These are phyloP conservation scores for Microcebus griseorufus DNA, from an alignment of 2,113 vertebrate genomes.

Conservation along the genomic window DNA sequence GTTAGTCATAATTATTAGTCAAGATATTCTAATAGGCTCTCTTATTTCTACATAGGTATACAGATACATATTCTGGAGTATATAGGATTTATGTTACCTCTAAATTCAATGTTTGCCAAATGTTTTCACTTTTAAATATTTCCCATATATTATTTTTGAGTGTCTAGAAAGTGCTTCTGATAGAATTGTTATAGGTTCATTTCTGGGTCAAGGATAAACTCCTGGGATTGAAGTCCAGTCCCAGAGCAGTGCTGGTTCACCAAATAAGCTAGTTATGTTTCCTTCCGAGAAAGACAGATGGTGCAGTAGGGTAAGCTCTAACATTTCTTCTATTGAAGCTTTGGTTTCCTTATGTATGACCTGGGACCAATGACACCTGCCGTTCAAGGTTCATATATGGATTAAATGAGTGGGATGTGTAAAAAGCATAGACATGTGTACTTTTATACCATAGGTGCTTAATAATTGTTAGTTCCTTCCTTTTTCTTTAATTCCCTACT, in stretches of 20 bases:
- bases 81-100: not conserved
- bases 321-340: not conserved
- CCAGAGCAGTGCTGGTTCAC: not conserved
- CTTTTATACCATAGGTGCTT: not conserved
- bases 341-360: not conserved
- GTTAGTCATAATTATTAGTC: not conserved
- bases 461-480: not conserved
- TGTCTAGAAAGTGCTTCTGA: not conserved
- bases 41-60: not conserved
- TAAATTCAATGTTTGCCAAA: not conserved
- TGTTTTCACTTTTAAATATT: not conserved
- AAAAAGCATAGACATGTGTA: not conserved
- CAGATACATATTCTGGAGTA: not conserved
- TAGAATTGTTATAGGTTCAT: not conserved
- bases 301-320: not conserved
- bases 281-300: not conserved
- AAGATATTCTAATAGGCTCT: not conserved
- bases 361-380: not conserved
- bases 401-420: not conserved
- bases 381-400: not conserved
- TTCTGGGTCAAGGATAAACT: not conserved
- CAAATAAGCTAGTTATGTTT: not conserved
- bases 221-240: not conserved
- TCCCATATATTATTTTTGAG: not conserved
- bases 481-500: not conserved